Evolutionary conservation across 2,888 invertebrate species (phyloP), one percentile per base, ranked within the genome.

Genomic region (Caenorhabditis japonica): DNA sequence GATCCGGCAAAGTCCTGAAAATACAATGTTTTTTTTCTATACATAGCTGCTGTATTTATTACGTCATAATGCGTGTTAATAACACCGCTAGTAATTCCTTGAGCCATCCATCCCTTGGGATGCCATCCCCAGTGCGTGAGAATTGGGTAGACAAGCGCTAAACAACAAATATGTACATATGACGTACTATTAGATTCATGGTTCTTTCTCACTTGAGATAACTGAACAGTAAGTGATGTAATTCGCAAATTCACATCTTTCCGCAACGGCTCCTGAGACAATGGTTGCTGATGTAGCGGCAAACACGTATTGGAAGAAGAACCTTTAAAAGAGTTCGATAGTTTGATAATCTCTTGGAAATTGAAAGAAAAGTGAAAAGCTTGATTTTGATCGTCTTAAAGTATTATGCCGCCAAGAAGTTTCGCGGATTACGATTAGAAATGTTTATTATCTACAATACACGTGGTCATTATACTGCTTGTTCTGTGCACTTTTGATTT

Each of bases 241-340:
- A 30, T 90, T 90, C 13, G 88, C 83, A 80, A 90, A 90, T 72
- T 90, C 89, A 76, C 90, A 90, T 61, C 91, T 80, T 83, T 91
- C 91, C 0, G 91, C 91, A 36, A 91, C 89, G 0, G 91, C 90
- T 3, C 91, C 80, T 7, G 77, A 77, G 7, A 90, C 88, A 51
- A 91, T 90, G 25, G 91, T 91, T 23, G 90, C 89, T 0, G 91
- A 90, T 0, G 91, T 90, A n/a, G 90, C 90, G 0, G 91, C 90
- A 77, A 91, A 91, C 15, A 90, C 89, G 80, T 89, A 90, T 85
- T 91, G 91, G 86, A 90, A 91, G 87, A 91, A 90, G 72, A 84
- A 79, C 19, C 79, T 77, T 43, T 12, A 51, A 36, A 12, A 25
- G 39, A 34, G 13, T n/a, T n/a, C 19, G 25, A 12, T 30, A 41